Evolutionary conservation across 2,797 vertebrate species (phyloP).

Genomic region (Cyprinella venusta): DNA sequence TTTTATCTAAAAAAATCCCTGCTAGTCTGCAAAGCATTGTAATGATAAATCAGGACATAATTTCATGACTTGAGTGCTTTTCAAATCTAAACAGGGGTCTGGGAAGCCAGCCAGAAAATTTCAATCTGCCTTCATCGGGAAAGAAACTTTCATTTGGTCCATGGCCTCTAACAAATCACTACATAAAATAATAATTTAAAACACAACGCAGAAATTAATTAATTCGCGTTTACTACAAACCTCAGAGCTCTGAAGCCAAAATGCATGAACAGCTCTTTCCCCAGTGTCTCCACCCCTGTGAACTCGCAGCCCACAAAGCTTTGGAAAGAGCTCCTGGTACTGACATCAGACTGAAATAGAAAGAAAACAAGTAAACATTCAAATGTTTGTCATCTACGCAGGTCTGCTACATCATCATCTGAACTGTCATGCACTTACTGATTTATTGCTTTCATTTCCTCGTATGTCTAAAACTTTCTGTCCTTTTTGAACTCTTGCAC

Average conservation of each 20-base stretch:
- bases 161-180: not conserved
- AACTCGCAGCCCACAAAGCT: constrained; percentile 72
- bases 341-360: constrained; percentile 56
- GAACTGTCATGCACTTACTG: constrained; percentile 53
- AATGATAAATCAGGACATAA: not conserved
- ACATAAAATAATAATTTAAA: not conserved
- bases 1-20: no score
- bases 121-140: constrained; percentile 1
- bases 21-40: not conserved
- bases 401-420: not conserved
- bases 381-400: not conserved
- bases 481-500: constrained; percentile 76
- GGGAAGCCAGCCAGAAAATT: constrained; percentile 25
- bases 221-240: constrained; percentile 70
- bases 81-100: constrained; percentile 10
- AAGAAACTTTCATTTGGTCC: not conserved
- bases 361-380: not conserved
- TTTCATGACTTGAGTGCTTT: not conserved
- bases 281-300: constrained; percentile 85
- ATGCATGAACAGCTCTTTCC: constrained; percentile 94
- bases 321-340: constrained; percentile 51
- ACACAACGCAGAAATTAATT: not conserved
- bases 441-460: constrained; percentile 63
- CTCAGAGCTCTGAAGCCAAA: constrained; percentile 86
- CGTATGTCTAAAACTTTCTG: constrained; percentile 74